A percentile compares a stretch with the other conserved stretches of the same genome.
These are phyloP conservation scores for Melolontha melolontha DNA, from an alignment of 2,888 invertebrate genomes.

Conservation along the genomic window DNA sequence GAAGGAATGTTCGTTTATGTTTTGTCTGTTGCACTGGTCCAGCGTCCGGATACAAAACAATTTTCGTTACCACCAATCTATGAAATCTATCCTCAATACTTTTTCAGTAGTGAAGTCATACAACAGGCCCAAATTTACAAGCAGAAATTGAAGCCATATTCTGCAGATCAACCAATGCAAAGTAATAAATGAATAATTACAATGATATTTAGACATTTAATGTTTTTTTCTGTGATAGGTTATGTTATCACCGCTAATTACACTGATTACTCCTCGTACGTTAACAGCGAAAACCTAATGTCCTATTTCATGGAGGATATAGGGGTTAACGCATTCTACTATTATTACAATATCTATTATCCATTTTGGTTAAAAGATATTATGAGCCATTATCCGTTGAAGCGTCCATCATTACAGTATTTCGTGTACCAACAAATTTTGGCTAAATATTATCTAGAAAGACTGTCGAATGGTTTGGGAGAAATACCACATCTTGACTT, in stretches of 20 bases:
- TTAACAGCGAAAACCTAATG: constrained; percentile 70
- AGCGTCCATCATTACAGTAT: constrained; percentile 72
- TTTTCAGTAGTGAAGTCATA: constrained; percentile 77
- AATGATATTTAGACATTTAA: background rate
- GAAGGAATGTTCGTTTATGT: constrained; percentile 78
- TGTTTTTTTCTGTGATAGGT: constrained; percentile 43
- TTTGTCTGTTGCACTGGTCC: constrained; percentile 72
- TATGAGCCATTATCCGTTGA: constrained; percentile 56
- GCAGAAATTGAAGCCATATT: constrained; percentile 62
- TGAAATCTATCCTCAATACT: constrained; percentile 80
- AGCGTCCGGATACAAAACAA: constrained; percentile 74
- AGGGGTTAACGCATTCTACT: constrained; percentile 74
- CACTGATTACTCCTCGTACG: constrained; percentile 66
- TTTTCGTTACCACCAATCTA: constrained; percentile 77
- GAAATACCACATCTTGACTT: constrained; percentile 71
- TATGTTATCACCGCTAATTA: constrained; percentile 65
- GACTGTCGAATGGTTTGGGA: constrained; percentile 74
- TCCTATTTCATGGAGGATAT: constrained; percentile 77
- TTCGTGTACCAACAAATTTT: constrained; percentile 76
- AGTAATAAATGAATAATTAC: background rate
- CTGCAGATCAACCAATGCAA: background rate
- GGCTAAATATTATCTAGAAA: constrained; percentile 78
- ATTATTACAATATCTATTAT: constrained; percentile 71
- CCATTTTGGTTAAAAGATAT: constrained; percentile 73
- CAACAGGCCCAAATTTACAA: constrained; percentile 74